Evolutionary conservation across 2,113 vertebrate species (phyloP), one percentile per base, ranked within the genome.

Genomic region (Catharus bicknelli): DNA sequence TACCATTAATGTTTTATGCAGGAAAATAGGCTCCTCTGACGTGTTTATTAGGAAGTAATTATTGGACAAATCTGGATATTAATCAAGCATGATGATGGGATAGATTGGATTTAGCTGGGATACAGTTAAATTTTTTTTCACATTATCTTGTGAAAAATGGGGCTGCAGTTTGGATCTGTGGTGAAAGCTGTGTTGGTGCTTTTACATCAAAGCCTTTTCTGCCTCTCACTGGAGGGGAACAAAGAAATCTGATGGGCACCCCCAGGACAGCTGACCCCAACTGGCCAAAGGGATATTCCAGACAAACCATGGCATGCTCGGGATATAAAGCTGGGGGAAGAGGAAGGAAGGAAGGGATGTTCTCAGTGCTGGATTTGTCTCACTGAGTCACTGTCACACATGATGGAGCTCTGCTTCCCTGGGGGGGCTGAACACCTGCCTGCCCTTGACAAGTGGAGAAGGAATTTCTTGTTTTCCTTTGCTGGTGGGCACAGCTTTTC

Each of bases 311-410:
- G 1, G 8, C 23, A 16, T 32, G 14, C 25, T 75, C 22, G 38
- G 38, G 19, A n/a, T 18, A 8, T 3, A 22, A n/a, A 55, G 1
- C 2, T 69, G 45, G 4, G 4, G 25, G 20, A 55, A 42, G 13
- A 48, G 16, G 57, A 17, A 47, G 74, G 64, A 29, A 30, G 10
- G 18, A 16, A 47, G n/a, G 23, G 48, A 48, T 40, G 25, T 21
- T 48, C 30, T 30, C 48, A 42, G 64, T 7, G 42, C 11, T 34
- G 57, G 48, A 6, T 78, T 70, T 70, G 16, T 47, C n/a, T 70
- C 40, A 23, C 12, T 0, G 0, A 19, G n/a, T 40, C 47, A 7
- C 55, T 40, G 55, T 13, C 40, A 20, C 40, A 47, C 27, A 1
- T 2, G 16, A 29, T 14, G n/a, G 40, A 55, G 16, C 23, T 38